Evolutionary conservation across 2,888 invertebrate genomes (phyloP).

Genomic region (Dilophus febrilis): DNA sequence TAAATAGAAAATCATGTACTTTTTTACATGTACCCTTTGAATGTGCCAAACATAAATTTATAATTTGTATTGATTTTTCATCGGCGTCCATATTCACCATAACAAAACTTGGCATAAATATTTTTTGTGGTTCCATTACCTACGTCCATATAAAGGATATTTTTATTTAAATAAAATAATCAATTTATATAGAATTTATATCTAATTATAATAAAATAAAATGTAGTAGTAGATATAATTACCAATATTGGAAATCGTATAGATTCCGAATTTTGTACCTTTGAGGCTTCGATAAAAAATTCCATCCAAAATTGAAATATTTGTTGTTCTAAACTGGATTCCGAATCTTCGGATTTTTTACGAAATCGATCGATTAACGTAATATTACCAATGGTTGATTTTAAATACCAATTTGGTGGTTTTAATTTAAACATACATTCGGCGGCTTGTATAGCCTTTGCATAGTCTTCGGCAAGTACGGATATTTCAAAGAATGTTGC

Average conservation of each 20-base stretch:
- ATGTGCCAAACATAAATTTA: conserved; percentile 66
- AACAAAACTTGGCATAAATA: conserved; percentile 87
- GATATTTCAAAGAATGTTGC: conserved; percentile 98
- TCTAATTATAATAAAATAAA: conserved; percentile 9
- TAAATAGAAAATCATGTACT: conserved; percentile 88
- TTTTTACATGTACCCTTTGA: conserved; percentile 63
- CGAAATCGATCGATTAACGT: conserved; percentile 82
- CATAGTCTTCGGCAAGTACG: conserved; percentile 90
- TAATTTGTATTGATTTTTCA: conserved; percentile 77
- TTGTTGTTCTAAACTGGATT: conserved; percentile 62
- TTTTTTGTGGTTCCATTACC: conserved; percentile 81
- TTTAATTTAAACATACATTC: conserved; percentile 84
- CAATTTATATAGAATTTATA: not conserved
- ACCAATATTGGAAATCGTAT: conserved; percentile 65
- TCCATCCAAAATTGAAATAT: conserved; percentile 97
- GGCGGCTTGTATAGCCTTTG: conserved; percentile 92
- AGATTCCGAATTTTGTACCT: conserved; percentile 56
- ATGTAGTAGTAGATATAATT: conserved; percentile 5
- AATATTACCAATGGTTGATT: conserved; percentile 93
- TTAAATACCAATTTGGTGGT: conserved; percentile 87
- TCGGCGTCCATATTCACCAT: conserved; percentile 91
- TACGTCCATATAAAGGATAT: conserved; percentile 25
- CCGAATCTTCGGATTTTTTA: conserved; percentile 56
- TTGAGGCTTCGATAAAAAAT: conserved; percentile 89
- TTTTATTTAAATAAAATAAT: conserved; percentile 1